phyloP scores from a whole-genome alignment of 2,113 vertebrate genomes.

The Gracilinanus agilis region DNA sequence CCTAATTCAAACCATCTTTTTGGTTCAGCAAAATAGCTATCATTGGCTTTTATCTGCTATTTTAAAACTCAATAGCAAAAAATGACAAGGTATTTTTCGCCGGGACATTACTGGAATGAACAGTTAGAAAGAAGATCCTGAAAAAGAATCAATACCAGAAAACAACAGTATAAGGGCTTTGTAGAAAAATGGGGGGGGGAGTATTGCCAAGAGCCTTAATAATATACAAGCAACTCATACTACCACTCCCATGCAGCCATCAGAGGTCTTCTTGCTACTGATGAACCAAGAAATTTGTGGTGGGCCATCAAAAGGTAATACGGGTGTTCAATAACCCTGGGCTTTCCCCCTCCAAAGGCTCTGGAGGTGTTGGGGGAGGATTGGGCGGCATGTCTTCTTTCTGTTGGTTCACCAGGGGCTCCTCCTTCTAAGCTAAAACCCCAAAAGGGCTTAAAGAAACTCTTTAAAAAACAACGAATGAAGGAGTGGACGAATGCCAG shows the following conservation, averaged over 20 bases:
- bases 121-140: constrained; percentile 5
- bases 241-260: background rate
- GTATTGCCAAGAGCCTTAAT: background rate
- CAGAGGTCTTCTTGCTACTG: background rate
- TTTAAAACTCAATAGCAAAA: constrained; percentile 16
- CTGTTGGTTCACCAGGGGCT: constrained; percentile 42
- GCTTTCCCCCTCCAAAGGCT: background rate
- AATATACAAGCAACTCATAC: background rate
- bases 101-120: background rate
- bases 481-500: background rate
- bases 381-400: constrained; percentile 24
- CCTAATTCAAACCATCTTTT: constrained; percentile 37
- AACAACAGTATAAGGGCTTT: background rate
- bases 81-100: background rate
- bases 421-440: background rate
- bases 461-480: constrained; percentile 10
- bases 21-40: constrained; percentile 16
- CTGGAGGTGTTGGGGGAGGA: constrained; percentile 15
- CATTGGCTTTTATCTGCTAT: background rate
- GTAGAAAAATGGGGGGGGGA: background rate
- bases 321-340: no score
- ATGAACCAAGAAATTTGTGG: background rate
- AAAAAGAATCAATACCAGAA: background rate
- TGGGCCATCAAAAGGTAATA: no score
- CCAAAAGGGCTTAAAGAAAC: constrained; percentile 36